Conservation (phyloP, 2,113 vertebrate species). For the Ranitomeya variabilis region DNA sequence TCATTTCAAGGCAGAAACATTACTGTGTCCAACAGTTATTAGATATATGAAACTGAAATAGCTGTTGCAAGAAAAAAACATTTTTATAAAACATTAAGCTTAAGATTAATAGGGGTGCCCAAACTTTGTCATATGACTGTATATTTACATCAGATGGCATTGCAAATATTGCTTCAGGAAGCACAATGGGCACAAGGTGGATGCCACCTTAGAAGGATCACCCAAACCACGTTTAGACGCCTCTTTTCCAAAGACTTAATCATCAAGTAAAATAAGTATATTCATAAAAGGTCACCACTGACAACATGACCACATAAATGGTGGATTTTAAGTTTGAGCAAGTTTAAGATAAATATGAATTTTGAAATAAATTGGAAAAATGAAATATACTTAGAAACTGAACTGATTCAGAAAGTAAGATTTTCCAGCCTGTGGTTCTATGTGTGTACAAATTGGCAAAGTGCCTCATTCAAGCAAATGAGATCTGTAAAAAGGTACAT, state of each 20-base stretch:
- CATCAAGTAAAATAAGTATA: constrained; percentile 25
- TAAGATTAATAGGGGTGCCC: too few relatives aligned
- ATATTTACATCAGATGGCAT: background rate
- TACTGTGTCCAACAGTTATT: too few relatives aligned
- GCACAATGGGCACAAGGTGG: constrained; percentile 7
- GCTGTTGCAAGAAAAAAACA: too few relatives aligned
- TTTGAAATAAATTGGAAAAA: constrained; percentile 57
- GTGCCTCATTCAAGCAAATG: constrained; percentile 57
- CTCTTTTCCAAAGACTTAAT: constrained; percentile 28
- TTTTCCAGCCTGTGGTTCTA: constrained; percentile 59
- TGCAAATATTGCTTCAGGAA: too few relatives aligned
- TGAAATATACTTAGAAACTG: constrained; percentile 55
- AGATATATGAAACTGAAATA: too few relatives aligned
- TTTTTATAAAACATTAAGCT: too few relatives aligned
- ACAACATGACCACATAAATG: constrained; percentile 49
- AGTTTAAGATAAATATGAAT: constrained; percentile 53
- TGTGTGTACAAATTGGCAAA: constrained; percentile 57
- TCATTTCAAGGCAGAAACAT: too few relatives aligned
- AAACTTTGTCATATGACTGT: too few relatives aligned
- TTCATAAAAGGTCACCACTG: constrained; percentile 44
- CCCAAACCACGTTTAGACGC: background rate
- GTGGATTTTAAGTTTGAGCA: constrained; percentile 37
- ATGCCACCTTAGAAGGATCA: constrained; percentile 9
- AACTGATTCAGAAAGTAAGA: constrained; percentile 56
- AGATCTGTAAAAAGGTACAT: constrained; percentile 58